Evolutionary conservation across 2,113 vertebrate genomes (phyloP).

Genomic region (Sorex araneus): DNA sequence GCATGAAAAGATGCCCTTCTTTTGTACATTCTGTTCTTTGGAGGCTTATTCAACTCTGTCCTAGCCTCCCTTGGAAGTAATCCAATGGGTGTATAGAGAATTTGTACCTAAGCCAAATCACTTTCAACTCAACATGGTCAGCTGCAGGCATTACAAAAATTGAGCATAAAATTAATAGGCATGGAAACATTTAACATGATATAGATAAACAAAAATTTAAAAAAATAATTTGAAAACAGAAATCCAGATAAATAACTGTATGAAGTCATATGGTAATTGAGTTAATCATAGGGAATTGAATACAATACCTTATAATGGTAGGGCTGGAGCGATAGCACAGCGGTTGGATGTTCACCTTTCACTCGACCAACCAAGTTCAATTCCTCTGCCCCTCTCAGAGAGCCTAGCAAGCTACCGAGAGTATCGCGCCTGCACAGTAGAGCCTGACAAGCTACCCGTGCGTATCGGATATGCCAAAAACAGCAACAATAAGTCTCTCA

Average conservation of each 20-base stretch:
- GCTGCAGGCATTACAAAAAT: not conserved
- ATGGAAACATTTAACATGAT: no score
- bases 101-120: constrained; percentile 8
- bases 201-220: not conserved
- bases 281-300: constrained; percentile 14
- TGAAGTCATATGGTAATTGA: not conserved
- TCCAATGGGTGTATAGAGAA: not conserved
- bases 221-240: constrained; percentile 17
- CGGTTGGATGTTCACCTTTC: no score
- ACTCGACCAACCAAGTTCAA: no score
- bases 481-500: no score
- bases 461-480: no score
- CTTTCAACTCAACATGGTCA: constrained; percentile 3
- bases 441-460: no score
- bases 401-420: no score
- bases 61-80: constrained; percentile 6
- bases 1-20: not conserved
- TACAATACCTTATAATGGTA: not conserved
- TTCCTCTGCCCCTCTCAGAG: no score
- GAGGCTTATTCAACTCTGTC: constrained; percentile 4
- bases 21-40: not conserved
- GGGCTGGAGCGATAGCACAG: no score
- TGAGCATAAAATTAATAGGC: no score
- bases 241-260: not conserved
- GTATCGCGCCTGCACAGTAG: no score